Base-by-base conservation (phyloP, 1,140 invertebrate genomes). In the Neotoxoptera formosana region DNA sequence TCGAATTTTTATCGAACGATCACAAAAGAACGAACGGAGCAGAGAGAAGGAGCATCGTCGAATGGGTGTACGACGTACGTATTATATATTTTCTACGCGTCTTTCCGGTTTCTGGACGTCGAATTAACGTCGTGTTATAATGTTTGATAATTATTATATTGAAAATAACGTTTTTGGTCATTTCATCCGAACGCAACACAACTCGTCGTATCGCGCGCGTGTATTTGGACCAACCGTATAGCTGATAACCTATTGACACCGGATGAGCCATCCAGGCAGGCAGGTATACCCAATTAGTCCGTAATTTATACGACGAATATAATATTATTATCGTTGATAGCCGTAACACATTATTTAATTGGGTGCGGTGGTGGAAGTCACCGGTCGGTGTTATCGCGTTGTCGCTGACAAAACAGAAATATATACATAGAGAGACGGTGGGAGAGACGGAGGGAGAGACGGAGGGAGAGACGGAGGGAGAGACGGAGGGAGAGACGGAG, bases 171-270 rank as follows among this genome's bases (percentile, higher is more conserved):
- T 93, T 86, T 86, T 83, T 92, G 20, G 90, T 93, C 51, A 25
- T 84, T 86, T 86, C 45, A 84, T 51, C 48, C 91, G 30, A 93
- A n/a, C n/a, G n/a, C n/a, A n/a, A n/a, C n/a, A n/a, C n/a, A n/a
- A n/a, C n/a, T n/a, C n/a, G n/a, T n/a, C n/a, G n/a, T n/a, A n/a
- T n/a, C 87, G n/a, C 0, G 45, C 11, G 14, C 4, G 36, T 86
- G 76, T 84, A 84, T 56, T 84, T 60, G 48, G 47, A 53, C 60
- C 81, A n/a, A 93, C 91, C 91, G 81, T 92, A 84, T n/a, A n/a
- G n/a, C n/a, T n/a, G 81, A 93, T 93, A 93, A 93, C 91, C 81
- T 93, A 93, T 93, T 93, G 91, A 93, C 91, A 93, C 81, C 91
- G 81, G 91, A 93, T n/a, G 81, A 9, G 41, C 81, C 81, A 56